phyloP scores from a whole-genome alignment of 2,888 invertebrate species.

The Linnaemya vulpina region DNA sequence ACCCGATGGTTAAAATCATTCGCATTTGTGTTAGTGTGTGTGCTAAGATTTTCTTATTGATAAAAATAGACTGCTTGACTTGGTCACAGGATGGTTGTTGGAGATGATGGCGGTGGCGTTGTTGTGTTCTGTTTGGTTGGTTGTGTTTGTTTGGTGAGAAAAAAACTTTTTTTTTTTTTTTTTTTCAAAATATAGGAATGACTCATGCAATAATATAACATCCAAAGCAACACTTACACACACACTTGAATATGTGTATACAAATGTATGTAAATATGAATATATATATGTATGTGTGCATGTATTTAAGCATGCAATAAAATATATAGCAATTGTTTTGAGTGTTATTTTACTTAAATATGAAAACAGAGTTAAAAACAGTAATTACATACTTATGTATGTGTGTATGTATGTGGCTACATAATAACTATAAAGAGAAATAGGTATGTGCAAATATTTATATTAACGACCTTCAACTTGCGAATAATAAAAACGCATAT shows the following conservation, averaged over 20 bases:
- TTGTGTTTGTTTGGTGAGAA: constrained; percentile 52
- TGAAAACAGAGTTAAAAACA: too few relatives aligned
- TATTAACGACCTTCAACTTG: background rate
- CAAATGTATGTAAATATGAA: background rate
- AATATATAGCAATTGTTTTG: too few relatives aligned
- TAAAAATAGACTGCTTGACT: constrained; percentile 62
- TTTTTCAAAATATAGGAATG: constrained; percentile 42
- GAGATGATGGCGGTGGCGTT: constrained; percentile 35
- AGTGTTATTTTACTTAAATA: too few relatives aligned
- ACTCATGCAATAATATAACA: constrained; percentile 56
- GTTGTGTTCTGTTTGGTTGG: constrained; percentile 18
- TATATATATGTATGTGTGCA: background rate
- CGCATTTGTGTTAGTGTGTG: too few relatives aligned
- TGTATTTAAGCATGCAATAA: background rate
- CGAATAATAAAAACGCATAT: too few relatives aligned
- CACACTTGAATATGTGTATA: constrained; percentile 5
- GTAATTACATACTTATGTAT: background rate
- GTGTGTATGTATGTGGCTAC: background rate
- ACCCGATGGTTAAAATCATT: too few relatives aligned
- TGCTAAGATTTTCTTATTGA: constrained; percentile 15
- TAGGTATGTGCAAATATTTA: background rate
- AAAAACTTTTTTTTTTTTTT: constrained; percentile 32
- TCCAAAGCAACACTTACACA: background rate
- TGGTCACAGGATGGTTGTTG: constrained; percentile 59
- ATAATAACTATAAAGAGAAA: background rate